A percentile compares a stretch with the other conserved stretches of the same genome.
Conservation (phyloP, 2,888 invertebrate species). For the Siphonodentalium dalli region DNA sequence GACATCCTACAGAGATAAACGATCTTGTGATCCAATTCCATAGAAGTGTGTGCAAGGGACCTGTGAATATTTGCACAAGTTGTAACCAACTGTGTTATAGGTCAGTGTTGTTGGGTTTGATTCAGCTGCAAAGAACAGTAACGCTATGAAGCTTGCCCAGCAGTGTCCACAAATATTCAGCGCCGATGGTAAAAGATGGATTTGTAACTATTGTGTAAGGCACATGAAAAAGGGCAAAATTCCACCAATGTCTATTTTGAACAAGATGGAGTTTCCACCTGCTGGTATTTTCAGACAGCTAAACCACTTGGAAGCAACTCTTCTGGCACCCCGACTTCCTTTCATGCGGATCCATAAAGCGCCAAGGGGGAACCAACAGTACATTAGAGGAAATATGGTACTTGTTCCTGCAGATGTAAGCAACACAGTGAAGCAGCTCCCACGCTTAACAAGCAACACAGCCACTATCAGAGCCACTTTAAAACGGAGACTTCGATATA, state of each 20-base stretch:
- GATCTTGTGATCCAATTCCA: too few relatives aligned
- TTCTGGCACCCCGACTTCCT: conserved; percentile 21
- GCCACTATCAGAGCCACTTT: conserved; percentile 25
- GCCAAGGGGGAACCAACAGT: conserved; percentile 20
- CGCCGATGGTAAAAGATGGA: too few relatives aligned
- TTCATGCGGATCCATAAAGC: conserved; percentile 28
- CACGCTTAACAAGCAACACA: conserved; percentile 14
- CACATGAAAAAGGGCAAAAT: conserved; percentile 23
- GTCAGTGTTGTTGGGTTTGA: too few relatives aligned
- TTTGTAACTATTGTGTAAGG: conserved; percentile 28
- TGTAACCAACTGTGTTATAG: too few relatives aligned
- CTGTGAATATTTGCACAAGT: too few relatives aligned
- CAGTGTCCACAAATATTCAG: too few relatives aligned
- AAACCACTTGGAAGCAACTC: conserved; percentile 22
- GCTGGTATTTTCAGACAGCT: conserved; percentile 8
- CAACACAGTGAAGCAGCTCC: conserved; percentile 23
- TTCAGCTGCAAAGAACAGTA: too few relatives aligned
- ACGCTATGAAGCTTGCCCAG: too few relatives aligned
- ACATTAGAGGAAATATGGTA: conserved; percentile 29
- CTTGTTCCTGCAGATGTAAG: conserved; percentile 26
- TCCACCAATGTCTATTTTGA: conserved; percentile 23
- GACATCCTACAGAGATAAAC: too few relatives aligned
- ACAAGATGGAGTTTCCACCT: conserved; percentile 23
- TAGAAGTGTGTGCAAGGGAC: too few relatives aligned
- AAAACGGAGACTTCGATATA: conserved; percentile 25